Base-by-base conservation (phyloP, 2,888 invertebrate species). In the Mesorhabditis sp. region DNA sequence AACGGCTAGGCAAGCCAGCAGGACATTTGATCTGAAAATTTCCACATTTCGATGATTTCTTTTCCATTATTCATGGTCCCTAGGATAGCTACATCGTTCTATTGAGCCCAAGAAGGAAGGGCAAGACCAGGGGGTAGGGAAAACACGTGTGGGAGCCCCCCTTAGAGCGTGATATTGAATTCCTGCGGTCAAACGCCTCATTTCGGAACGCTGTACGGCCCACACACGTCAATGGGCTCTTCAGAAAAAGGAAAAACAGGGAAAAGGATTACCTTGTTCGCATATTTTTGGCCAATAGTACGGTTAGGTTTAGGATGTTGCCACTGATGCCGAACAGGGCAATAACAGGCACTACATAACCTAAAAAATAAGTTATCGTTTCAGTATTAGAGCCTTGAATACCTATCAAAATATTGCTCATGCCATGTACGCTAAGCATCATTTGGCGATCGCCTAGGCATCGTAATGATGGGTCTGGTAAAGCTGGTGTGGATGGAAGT, bases 1-100 rank as follows among this genome's bases (percentile, higher is more conserved):
- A 5, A 84, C 73, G 1, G 84, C 84, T 5, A 84, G 72, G 61
- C 78, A 78, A 3, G 82, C 79, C n/a, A 84, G 72, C 15, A 84
- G 74, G 13, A 78, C 72, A 67, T 84, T 83, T 2, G 84, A 82
- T 58, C 83, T 82, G 68, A 62, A 75, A 65, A 65, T 67, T 15
- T 62, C 45, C n/a, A 44, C 41, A 67, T 43, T n/a, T 28, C 15
- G 63, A 10, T 15, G 7, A 7, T 15, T n/a, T 7, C 63, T 63
- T 10, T 63, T 63, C 63, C 63, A 63, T 13, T 63, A 13, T 28
- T 15, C 63, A 28, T 63, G 7, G 13, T 3, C 41, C 41, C n/a
- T 28, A 50, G 28, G 28, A 28, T 28, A 28, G 28, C 28, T 28
- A 28, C 28, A 28, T 28, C 28, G 28, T 28, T 28, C 28, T 28